Evolutionary conservation across 2,113 vertebrate genomes (phyloP).

Genomic region (Lophotis ruficrista): DNA sequence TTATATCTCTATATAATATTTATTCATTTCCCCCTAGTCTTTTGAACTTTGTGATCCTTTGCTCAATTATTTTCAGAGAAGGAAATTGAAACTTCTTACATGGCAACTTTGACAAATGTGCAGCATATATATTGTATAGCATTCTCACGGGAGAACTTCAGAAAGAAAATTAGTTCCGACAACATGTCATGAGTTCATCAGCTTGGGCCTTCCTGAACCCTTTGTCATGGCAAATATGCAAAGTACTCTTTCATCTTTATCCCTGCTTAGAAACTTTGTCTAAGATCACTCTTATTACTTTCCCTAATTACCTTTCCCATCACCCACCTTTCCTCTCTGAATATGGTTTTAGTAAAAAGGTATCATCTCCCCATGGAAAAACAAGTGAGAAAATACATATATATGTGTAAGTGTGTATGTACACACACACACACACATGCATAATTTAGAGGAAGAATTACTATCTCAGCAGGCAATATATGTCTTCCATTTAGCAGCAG

Average conservation of each 20-base stretch:
- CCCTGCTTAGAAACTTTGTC: background rate
- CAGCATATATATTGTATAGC: conserved; percentile 32
- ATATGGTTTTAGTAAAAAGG: conserved; percentile 6
- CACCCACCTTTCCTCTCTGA: background rate
- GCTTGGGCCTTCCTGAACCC: background rate
- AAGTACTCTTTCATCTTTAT: conserved; percentile 24
- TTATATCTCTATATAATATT: conserved; percentile 55
- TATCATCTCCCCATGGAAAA: background rate
- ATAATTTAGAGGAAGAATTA: conserved; percentile 35
- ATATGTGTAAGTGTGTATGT: background rate
- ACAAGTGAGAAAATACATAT: background rate
- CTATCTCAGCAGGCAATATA: conserved; percentile 19
- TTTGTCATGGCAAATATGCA: conserved; percentile 12
- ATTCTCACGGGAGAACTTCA: conserved; percentile 30
- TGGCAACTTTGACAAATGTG: conserved; percentile 44
- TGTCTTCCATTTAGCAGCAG: conserved; percentile 69
- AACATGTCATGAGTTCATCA: conserved; percentile 16
- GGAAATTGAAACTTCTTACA: conserved; percentile 60
- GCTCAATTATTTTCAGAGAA: conserved; percentile 56
- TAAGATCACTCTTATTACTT: background rate
- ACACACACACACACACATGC: background rate
- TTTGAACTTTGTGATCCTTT: conserved; percentile 35
- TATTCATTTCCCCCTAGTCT: conserved; percentile 53
- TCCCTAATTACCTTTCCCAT: conserved; percentile 5
- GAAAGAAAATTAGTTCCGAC: conserved; percentile 40